phyloP scores from a whole-genome alignment of 2,888 invertebrate species.

The Amphiduros pacificus region DNA sequence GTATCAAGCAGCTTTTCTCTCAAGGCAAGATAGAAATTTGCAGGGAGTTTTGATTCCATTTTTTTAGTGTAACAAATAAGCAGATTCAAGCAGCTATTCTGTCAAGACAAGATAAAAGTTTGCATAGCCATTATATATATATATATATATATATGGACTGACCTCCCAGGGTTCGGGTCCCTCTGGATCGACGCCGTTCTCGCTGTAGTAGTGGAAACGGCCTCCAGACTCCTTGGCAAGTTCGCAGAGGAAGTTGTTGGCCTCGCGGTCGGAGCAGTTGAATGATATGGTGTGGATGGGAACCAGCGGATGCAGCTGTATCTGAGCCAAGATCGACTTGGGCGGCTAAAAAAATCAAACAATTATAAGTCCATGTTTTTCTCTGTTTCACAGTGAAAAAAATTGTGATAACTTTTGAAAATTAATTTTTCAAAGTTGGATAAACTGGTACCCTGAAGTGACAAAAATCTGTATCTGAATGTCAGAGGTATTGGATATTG shows the following conservation, averaged over 20 bases:
- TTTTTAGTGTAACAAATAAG: too few relatives aligned
- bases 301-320: slow-evolving; percentile 52
- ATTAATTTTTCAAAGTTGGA: too few relatives aligned
- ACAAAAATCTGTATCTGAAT: too few relatives aligned
- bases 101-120: too few relatives aligned
- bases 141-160: slow-evolving; percentile 10
- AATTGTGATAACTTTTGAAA: too few relatives aligned
- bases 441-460: too few relatives aligned
- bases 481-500: too few relatives aligned
- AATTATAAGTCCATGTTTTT: neutral
- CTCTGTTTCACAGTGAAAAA: too few relatives aligned
- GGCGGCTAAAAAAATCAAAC: slow-evolving; percentile 44
- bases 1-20: too few relatives aligned
- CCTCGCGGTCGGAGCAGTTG: slow-evolving; percentile 58
- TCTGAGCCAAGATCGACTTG: slow-evolving; percentile 57
- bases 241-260: slow-evolving; percentile 55
- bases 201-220: slow-evolving; percentile 57
- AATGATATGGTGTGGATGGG: slow-evolving; percentile 60
- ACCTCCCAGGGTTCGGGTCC: slow-evolving; percentile 57
- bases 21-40: too few relatives aligned
- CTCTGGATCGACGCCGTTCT: slow-evolving; percentile 47
- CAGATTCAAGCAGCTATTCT: too few relatives aligned
- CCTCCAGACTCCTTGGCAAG: slow-evolving; percentile 56
- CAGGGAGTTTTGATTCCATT: too few relatives aligned
- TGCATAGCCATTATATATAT: neutral